These are phyloP conservation scores for Mareca strepera DNA, from an alignment of 2,797 vertebrate genomes.

Conservation along the genomic window DNA sequence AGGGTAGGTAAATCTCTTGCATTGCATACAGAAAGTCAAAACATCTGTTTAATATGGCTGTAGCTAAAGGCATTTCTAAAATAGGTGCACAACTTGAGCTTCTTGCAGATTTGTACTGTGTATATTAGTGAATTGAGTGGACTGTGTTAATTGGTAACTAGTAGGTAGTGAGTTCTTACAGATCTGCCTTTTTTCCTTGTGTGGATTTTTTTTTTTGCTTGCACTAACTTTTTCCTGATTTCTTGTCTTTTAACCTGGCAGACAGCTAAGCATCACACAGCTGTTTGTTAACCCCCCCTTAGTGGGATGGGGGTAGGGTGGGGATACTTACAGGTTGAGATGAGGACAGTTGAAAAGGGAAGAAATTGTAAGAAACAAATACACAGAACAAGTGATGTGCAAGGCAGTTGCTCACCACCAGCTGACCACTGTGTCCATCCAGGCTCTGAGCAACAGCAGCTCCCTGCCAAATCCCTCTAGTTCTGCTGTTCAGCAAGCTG, in stretches of 20 bases:
- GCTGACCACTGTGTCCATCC: too few relatives aligned
- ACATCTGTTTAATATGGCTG: slow-evolving; percentile 57
- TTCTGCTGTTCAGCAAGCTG: neutral
- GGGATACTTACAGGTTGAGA: neutral
- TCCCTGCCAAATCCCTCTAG: neutral
- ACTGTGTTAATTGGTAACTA: neutral
- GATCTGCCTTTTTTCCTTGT: neutral
- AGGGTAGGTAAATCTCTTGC: slow-evolving; percentile 55
- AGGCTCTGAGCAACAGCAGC: neutral
- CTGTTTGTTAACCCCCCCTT: neutral
- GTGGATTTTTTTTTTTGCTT: neutral
- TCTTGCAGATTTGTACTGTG: neutral
- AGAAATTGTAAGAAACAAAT: neutral
- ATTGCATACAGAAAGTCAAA: slow-evolving; percentile 47
- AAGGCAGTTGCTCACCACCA: neutral
- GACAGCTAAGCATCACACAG: too few relatives aligned
- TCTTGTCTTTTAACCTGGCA: neutral
- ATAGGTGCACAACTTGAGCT: neutral
- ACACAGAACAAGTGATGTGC: neutral
- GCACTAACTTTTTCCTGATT: neutral
- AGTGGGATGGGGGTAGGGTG: neutral
- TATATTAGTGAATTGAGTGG: neutral
- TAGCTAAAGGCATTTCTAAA: slow-evolving; percentile 49
- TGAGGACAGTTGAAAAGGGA: neutral
- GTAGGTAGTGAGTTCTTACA: neutral